Conservation (phyloP, 2,113 vertebrate genomes). For the Rhabdornis inornatus region DNA sequence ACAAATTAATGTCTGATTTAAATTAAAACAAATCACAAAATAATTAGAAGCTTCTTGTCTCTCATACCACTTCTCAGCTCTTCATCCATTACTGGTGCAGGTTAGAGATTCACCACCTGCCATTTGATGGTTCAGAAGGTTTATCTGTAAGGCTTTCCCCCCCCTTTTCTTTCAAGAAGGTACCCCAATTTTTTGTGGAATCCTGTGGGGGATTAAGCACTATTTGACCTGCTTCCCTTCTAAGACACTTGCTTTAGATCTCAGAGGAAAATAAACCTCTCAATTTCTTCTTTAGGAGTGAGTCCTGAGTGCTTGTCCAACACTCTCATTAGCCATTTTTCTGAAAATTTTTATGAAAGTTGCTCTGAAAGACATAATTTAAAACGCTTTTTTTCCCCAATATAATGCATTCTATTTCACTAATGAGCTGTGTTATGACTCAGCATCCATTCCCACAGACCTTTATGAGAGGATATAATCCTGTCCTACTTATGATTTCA, state of each 20-base stretch:
- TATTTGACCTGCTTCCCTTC: not conserved
- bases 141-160: not conserved
- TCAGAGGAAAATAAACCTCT: not conserved
- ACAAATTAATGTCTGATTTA: slow-evolving; percentile 72
- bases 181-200: not conserved
- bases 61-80: not conserved
- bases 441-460: not conserved
- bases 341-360: not conserved
- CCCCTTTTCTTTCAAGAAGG: not conserved
- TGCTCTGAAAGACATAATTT: not conserved
- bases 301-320: not conserved
- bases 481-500: not conserved
- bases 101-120: not conserved
- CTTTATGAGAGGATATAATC: not conserved
- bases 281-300: not conserved
- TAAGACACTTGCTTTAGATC: not conserved
- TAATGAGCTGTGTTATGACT: not conserved
- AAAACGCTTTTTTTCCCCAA: not conserved
- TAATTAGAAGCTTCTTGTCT: slow-evolving; percentile 50
- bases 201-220: not conserved
- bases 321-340: not conserved
- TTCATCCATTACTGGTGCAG: not conserved
- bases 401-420: not conserved
- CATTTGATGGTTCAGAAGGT: not conserved
- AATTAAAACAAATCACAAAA: slow-evolving; percentile 68